Base-by-base conservation (phyloP, 53 echinoderm and acorn worm species). In the Holothuria scabra region DNA sequence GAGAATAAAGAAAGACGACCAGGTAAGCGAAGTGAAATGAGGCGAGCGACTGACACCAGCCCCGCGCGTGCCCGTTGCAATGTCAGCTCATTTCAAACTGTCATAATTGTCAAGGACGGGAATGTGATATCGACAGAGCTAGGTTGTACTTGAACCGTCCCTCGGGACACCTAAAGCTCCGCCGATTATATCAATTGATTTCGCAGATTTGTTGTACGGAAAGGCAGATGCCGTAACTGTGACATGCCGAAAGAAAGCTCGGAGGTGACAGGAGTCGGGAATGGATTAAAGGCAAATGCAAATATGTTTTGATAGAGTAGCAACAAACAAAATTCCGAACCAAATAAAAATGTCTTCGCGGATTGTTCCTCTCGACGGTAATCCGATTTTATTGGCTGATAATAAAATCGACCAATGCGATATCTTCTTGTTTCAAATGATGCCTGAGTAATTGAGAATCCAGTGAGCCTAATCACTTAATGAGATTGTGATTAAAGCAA, bases 41-140 rank as follows among this genome's bases (percentile, higher is more conserved):
- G 72, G 44, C 72, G 44, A 72, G 21, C 44, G 72, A 41, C 46
- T 48, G 72, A 72, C 72, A 72, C 72, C 79, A 33, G 59, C 79
- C 79, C 79, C 59, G 79, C 59, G 79, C 59, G 79, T 79, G 59
- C 79, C 79, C 79, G 79, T 13, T 30, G 59, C 33, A 55, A 33
- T 56, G 57, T 79, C 79, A 56, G 16, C 57, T 56, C 79, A 79
- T 79, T 79, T 55, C 56, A 21, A 79, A 28, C 59, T 79, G 79
- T 79, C 79, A 79, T 79, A 79, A 57, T 79, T 79, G 79, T 79
- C 79, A 79, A 59, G 79, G 57, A 79, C 79, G 59, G 79, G 79
- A 79, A 79, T 79, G 79, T 57, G 79, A 79, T 79, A 58, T 58
- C 79, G 46, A 72, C 32, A 33, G 33, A 79, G 33, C n/a, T 21